These are phyloP conservation scores for Silurus aristotelis DNA, from an alignment of 2,797 vertebrate species.

Conservation along the genomic window DNA sequence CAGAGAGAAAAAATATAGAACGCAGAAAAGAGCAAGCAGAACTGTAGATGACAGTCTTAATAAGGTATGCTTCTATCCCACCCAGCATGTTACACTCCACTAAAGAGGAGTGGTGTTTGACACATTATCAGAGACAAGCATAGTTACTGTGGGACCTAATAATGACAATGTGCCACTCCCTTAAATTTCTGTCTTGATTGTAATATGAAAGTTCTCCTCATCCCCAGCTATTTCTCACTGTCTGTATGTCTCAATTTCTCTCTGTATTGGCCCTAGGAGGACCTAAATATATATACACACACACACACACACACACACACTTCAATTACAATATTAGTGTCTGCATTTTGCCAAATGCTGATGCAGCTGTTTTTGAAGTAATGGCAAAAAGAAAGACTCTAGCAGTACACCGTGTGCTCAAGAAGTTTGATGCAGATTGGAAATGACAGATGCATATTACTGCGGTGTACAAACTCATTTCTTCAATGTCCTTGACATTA, in stretches of 20 bases:
- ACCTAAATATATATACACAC: neutral
- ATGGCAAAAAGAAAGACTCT: neutral
- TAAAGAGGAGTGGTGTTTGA: conserved; percentile 24
- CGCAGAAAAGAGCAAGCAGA: conserved; percentile 4
- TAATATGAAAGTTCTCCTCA: neutral
- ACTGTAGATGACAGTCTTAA: conserved; percentile 15
- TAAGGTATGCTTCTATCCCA: neutral
- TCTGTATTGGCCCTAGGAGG: neutral
- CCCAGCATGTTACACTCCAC: conserved; percentile 39
- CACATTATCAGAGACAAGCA: conserved; percentile 26
- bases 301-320: too few species aligned
- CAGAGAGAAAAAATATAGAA: neutral
- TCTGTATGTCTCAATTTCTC: neutral
- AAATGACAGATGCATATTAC: conserved; percentile 5
- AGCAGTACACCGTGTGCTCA: neutral
- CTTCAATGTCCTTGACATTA: neutral
- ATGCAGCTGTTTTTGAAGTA: neutral
- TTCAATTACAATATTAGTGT: neutral
- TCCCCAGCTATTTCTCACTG: neutral
- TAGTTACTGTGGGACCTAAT: neutral
- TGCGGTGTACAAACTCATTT: conserved; percentile 3
- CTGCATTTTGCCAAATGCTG: neutral
- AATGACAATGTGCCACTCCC: neutral
- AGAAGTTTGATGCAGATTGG: neutral
- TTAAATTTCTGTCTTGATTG: neutral